Conservation (phyloP, 2,113 vertebrate genomes). For the Xiphophorus couchianus region DNA sequence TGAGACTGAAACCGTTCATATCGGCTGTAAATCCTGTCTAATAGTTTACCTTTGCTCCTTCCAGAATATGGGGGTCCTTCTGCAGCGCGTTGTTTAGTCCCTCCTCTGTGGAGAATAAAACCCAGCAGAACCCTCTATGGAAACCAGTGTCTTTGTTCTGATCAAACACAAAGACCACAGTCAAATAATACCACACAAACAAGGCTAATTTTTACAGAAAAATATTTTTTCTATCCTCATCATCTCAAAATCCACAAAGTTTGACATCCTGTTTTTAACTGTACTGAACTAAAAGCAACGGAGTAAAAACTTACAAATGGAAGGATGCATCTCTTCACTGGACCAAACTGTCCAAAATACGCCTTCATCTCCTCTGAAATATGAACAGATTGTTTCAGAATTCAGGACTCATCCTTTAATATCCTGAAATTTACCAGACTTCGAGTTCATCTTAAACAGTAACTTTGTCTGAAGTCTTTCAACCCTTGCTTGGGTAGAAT, state of each 20-base stretch:
- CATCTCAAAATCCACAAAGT: background rate
- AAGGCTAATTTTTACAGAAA: background rate
- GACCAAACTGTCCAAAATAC: constrained; percentile 90
- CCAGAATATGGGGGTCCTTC: constrained; percentile 86
- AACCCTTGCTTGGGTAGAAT: background rate
- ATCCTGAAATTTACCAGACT: background rate
- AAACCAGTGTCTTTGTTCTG: constrained; percentile 92
- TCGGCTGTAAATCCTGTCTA: background rate
- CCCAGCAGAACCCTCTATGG: constrained; percentile 87
- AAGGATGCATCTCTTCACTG: constrained; percentile 82
- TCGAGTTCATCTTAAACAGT: background rate
- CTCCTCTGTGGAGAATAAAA: constrained; percentile 81
- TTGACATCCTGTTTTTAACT: too few species aligned
- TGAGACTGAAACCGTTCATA: background rate
- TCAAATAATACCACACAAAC: background rate
- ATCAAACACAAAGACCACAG: background rate
- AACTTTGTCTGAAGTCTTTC: background rate
- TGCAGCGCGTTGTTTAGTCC: constrained; percentile 84
- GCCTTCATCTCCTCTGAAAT: constrained; percentile 86
- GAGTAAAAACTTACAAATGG: constrained; percentile 87
- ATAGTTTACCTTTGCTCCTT: constrained; percentile 83
- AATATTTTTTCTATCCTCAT: background rate
- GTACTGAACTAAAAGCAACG: too few species aligned
- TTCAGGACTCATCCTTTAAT: background rate
- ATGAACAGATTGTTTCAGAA: constrained; percentile 5